Conservation (phyloP, 2,113 vertebrate species). For the Sialia sialis region DNA sequence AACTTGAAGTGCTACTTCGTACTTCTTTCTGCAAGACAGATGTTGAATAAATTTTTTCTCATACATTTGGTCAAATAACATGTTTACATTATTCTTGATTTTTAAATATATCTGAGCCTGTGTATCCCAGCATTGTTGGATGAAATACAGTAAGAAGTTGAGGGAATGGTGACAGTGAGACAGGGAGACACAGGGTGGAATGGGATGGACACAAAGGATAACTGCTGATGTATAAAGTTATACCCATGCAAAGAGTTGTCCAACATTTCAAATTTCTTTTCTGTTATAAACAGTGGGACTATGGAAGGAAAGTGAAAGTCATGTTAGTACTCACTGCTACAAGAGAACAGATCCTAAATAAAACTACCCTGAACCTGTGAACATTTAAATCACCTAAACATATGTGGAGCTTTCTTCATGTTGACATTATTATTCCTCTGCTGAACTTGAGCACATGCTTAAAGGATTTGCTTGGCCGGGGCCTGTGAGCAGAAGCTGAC, state of each 20-base stretch:
- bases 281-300: not conserved
- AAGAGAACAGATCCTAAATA: not conserved
- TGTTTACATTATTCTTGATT: not conserved
- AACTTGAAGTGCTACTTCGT: not conserved
- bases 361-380: not conserved
- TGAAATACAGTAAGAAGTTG: not conserved
- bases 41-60: not conserved
- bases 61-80: not conserved
- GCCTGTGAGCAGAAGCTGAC: not conserved
- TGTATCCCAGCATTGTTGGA: not conserved
- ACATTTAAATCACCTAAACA: not conserved
- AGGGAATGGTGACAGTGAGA: accelerated
- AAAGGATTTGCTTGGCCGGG: constrained; percentile 20
- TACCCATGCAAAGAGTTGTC: not conserved
- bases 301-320: not conserved
- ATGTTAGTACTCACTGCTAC: not conserved
- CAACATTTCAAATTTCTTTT: not conserved
- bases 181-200: not conserved
- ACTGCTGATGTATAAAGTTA: not conserved
- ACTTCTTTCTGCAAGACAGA: not conserved
- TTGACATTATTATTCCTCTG: not conserved
- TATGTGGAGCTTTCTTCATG: not conserved
- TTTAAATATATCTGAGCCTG: not conserved
- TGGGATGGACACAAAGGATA: not conserved
- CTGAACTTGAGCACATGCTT: constrained; percentile 12